Conservation (phyloP, 1,140 invertebrate genomes). For the Latrodectus geometricus region DNA sequence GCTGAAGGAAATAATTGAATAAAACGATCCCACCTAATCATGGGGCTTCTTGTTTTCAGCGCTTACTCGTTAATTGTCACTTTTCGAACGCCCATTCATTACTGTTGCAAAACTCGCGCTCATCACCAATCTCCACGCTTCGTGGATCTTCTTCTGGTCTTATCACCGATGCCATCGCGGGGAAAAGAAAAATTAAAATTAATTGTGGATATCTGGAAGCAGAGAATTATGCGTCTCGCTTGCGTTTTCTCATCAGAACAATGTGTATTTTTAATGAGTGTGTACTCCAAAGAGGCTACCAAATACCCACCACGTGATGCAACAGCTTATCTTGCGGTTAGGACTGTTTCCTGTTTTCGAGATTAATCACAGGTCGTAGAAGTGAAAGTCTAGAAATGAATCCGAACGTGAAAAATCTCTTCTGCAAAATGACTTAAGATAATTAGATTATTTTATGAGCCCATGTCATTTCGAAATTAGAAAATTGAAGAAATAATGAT, state of each 20-base stretch:
- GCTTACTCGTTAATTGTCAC: slow-evolving; percentile 3
- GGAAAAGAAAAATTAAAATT: neutral
- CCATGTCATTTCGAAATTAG: too few species aligned
- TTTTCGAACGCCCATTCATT: slow-evolving; percentile 7
- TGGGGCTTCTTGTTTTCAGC: neutral
- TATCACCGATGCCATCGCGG: slow-evolving; percentile 9
- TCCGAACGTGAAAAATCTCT: too few species aligned
- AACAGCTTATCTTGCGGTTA: neutral
- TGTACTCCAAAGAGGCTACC: neutral
- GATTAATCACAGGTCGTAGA: neutral
- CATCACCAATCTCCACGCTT: neutral
- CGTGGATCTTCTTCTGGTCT: neutral
- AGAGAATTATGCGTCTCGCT: neutral
- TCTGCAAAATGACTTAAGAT: too few species aligned
- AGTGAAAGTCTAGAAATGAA: neutral
- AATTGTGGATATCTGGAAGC: neutral
- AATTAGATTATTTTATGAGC: too few species aligned
- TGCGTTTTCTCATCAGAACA: neutral
- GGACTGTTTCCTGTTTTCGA: neutral
- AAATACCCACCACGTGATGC: neutral
- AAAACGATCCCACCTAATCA: neutral
- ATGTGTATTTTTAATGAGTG: slow-evolving; percentile 1
- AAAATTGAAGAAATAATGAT: too few species aligned
- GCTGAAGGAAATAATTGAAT: neutral
- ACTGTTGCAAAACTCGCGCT: neutral